These are phyloP conservation scores for Theristus sp. DNA, from an alignment of 2,888 invertebrate genomes.

Conservation along the genomic window DNA sequence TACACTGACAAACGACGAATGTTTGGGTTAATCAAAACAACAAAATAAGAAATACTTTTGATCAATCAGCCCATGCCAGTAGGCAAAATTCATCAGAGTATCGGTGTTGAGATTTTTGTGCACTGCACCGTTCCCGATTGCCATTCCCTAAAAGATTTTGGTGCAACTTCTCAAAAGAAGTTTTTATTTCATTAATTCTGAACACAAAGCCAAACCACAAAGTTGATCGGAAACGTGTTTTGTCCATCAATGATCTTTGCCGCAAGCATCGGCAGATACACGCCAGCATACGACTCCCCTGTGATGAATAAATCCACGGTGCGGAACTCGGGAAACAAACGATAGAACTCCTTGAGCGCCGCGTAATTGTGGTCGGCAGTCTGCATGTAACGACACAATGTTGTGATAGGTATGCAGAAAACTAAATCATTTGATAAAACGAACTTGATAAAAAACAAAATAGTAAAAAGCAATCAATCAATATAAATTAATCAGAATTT, in stretches of 20 bases:
- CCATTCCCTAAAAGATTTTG: too few species aligned
- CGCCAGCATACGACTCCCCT: constrained; percentile 33
- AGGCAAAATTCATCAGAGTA: constrained; percentile 18
- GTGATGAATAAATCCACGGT: constrained; percentile 31
- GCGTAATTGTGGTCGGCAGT: constrained; percentile 32
- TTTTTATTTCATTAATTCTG: neutral
- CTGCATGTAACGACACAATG: constrained; percentile 3
- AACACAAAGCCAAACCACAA: neutral
- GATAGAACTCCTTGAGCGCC: constrained; percentile 32
- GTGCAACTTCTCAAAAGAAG: too few species aligned
- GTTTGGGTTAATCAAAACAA: too few species aligned
- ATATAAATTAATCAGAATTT: too few species aligned
- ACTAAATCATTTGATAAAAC: too few species aligned
- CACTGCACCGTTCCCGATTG: constrained; percentile 10
- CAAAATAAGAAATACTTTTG: constrained; percentile 2
- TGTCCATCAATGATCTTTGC: constrained; percentile 1
- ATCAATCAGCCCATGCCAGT: constrained; percentile 16
- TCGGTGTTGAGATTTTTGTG: constrained; percentile 11
- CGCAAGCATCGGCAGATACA: constrained; percentile 31
- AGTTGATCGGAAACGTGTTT: neutral
- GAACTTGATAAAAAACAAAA: too few species aligned
- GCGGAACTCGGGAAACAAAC: constrained; percentile 30
- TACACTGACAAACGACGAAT: too few species aligned
- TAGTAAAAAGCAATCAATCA: too few species aligned
- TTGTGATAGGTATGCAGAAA: neutral